A percentile compares a stretch with the other conserved stretches of the same genome.
Evolutionary conservation across 2,888 invertebrate species (phyloP).

Genomic region (Meta bourneti): DNA sequence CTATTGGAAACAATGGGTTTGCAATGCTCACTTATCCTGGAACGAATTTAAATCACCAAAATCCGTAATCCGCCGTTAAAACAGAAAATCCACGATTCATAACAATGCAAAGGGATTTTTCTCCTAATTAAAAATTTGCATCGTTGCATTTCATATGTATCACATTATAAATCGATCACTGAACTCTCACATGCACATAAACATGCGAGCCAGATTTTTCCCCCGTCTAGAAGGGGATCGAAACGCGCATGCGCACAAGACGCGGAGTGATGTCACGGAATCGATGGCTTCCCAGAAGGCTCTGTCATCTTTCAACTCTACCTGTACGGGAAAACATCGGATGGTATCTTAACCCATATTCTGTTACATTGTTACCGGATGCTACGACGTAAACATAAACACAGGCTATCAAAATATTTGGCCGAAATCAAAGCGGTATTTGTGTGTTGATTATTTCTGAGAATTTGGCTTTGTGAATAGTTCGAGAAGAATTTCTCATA

Average conservation of each 20-base stretch:
- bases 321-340: slow-evolving; percentile 51
- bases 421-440: not conserved
- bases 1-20: not conserved
- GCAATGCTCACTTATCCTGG: not conserved
- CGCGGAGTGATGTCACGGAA: slow-evolving; percentile 61
- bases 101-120: not conserved
- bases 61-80: not conserved
- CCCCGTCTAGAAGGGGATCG: slow-evolving; percentile 26
- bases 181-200: not conserved
- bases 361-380: slow-evolving; percentile 59
- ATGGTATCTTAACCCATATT: slow-evolving; percentile 65
- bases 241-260: slow-evolving; percentile 32
- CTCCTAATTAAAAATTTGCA: slow-evolving; percentile 6
- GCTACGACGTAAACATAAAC: slow-evolving; percentile 42
- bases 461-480: not conserved
- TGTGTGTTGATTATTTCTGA: too few relatives aligned
- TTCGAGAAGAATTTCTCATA: not conserved
- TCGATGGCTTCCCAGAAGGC: slow-evolving; percentile 62
- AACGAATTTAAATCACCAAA: not conserved
- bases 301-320: slow-evolving; percentile 57
- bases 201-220: not conserved
- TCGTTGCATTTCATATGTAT: slow-evolving; percentile 34
- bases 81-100: not conserved
- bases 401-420: not conserved
- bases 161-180: slow-evolving; percentile 63